Conservation (phyloP, 1,140 invertebrate genomes). For the Caenorhabditis brenneri region DNA sequence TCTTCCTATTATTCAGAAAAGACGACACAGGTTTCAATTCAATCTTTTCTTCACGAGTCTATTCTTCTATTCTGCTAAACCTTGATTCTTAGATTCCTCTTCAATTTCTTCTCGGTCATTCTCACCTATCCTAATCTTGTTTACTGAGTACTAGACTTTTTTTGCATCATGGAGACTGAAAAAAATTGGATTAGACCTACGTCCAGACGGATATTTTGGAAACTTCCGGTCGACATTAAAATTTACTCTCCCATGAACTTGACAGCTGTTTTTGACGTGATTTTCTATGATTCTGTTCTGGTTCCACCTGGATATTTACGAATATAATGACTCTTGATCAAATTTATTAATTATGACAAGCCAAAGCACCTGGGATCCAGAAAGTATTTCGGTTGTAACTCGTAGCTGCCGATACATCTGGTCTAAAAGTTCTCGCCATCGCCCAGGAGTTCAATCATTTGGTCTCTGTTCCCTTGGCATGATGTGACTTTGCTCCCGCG, state of each 20-base stretch:
- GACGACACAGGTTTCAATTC: not conserved
- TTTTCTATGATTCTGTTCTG: not conserved
- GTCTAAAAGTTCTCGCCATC: not conserved
- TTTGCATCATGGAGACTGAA: not conserved
- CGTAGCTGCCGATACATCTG: not conserved
- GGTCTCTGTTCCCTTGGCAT: not conserved
- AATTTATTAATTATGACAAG: not conserved
- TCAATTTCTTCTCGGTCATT: not conserved
- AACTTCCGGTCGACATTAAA: not conserved
- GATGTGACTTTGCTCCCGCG: not conserved
- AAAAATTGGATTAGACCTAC: not conserved
- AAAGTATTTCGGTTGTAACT: not conserved
- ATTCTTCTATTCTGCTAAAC: not conserved
- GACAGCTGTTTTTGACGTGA: not conserved
- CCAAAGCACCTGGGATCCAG: not conserved
- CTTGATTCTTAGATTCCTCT: not conserved
- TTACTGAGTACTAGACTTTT: not conserved
- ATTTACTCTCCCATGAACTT: not conserved
- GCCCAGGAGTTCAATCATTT: not conserved
- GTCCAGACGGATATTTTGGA: not conserved
- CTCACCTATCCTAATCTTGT: not conserved
- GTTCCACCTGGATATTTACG: not conserved
- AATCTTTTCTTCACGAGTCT: not conserved
- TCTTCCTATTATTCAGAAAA: not conserved
- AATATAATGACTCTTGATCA: not conserved